These are phyloP conservation scores for Podotricha telesiphe DNA, from an alignment of 2,888 invertebrate genomes.

Conservation along the genomic window DNA sequence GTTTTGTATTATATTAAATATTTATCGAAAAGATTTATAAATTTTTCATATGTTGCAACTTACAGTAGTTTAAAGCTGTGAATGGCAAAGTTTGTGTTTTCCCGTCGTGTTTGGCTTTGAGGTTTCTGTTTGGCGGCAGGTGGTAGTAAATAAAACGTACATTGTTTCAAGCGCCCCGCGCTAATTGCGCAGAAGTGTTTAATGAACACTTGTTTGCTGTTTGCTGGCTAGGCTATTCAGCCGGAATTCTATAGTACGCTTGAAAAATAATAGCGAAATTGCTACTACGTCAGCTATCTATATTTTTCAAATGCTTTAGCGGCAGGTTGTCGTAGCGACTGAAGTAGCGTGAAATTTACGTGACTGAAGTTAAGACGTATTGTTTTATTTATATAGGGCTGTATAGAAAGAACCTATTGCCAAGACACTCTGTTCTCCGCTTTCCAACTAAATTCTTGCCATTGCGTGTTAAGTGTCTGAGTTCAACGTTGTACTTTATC, in stretches of 20 bases:
- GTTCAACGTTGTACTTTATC: too few relatives aligned
- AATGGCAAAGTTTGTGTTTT: constrained; percentile 35
- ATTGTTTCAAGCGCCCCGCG: constrained; percentile 61
- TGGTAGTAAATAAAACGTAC: constrained; percentile 51
- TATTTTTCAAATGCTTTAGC: constrained; percentile 6
- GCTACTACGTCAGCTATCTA: constrained; percentile 26
- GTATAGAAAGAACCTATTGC: too few relatives aligned
- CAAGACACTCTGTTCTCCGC: too few relatives aligned
- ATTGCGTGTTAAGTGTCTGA: too few relatives aligned
- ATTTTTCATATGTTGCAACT: background rate
- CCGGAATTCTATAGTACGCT: constrained; percentile 49
- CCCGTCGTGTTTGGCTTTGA: constrained; percentile 35
- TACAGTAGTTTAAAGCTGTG: background rate
- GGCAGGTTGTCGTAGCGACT: background rate
- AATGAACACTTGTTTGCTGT: constrained; percentile 68
- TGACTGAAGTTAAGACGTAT: too few relatives aligned
- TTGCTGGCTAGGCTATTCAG: constrained; percentile 58
- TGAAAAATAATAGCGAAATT: constrained; percentile 35
- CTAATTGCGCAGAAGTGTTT: constrained; percentile 72
- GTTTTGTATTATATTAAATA: too few relatives aligned
- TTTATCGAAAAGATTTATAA: background rate
- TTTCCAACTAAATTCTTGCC: too few relatives aligned
- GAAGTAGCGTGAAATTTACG: too few relatives aligned
- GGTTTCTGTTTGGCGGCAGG: constrained; percentile 38
- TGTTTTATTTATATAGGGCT: background rate